A percentile compares a stretch with the other conserved stretches of the same genome.
phyloP scores from a whole-genome alignment of 2,888 invertebrate species.

The Piscicola geometra region DNA sequence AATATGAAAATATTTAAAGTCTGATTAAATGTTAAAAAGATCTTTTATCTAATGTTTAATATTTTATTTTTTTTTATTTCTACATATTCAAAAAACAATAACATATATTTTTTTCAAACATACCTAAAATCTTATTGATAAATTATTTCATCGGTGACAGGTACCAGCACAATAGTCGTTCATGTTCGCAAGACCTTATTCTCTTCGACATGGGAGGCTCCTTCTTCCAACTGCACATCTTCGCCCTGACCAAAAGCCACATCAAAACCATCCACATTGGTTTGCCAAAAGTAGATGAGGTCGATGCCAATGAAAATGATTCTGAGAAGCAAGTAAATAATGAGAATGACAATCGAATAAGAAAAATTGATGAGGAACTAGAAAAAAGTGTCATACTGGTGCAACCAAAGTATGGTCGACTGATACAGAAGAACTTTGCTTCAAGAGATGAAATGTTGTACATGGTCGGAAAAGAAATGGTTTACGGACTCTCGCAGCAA shows the following conservation, averaged over 20 bases:
- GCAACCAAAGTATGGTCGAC: background rate
- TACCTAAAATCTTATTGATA: no score
- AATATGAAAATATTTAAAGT: no score
- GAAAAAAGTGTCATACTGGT: background rate
- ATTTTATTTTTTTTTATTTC: no score
- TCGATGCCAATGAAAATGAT: background rate
- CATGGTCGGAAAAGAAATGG: background rate
- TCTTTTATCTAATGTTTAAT: no score
- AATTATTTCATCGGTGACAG: conserved; percentile 15
- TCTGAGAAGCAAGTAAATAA: background rate
- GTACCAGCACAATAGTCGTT: conserved; percentile 25
- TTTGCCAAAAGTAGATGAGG: background rate
- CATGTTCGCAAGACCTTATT: conserved; percentile 24
- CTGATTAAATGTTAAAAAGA: no score
- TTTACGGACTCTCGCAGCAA: background rate
- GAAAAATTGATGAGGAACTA: background rate
- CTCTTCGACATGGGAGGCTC: background rate
- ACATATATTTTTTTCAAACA: no score
- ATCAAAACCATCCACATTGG: background rate
- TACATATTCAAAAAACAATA: no score
- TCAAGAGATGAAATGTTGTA: background rate
- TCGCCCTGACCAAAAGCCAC: background rate
- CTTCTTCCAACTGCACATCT: background rate
- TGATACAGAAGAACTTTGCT: background rate
- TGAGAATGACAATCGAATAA: background rate